Conservation (phyloP, 1,140 invertebrate genomes). For the Nomia melanderi region DNA sequence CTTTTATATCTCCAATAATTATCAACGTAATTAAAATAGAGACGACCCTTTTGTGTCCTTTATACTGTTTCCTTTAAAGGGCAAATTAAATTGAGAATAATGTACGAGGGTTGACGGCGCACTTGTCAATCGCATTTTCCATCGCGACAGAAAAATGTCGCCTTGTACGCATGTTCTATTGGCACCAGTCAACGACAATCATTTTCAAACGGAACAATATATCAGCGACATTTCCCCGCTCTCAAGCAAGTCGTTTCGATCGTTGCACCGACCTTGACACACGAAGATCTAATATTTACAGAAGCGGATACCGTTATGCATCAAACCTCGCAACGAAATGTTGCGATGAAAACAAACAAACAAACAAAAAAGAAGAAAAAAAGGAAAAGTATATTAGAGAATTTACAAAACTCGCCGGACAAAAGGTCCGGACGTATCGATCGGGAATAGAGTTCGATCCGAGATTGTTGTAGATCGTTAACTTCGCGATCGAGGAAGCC, state of each 20-base stretch:
- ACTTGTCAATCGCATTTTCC: not conserved
- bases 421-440: not conserved
- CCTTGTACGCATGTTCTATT: not conserved
- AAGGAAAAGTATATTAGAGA: not conserved
- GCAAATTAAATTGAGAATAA: too few relatives aligned
- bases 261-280: conserved; percentile 42
- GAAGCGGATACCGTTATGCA: conserved; percentile 30
- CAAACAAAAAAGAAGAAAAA: not conserved
- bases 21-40: too few relatives aligned
- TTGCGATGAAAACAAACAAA: conserved; percentile 22
- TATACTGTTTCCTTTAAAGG: too few relatives aligned
- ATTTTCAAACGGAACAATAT: not conserved
- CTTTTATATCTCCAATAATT: too few relatives aligned
- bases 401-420: conserved; percentile 16
- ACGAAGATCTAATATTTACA: conserved; percentile 57
- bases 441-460: not conserved
- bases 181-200: not conserved
- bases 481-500: not conserved
- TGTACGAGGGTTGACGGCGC: not conserved
- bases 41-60: too few relatives aligned
- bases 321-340: conserved; percentile 34
- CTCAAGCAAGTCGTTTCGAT: conserved; percentile 13
- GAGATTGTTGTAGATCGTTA: not conserved
- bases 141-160: not conserved
- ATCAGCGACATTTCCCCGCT: not conserved